phyloP scores from a whole-genome alignment of 2,113 vertebrate species.

The Columba janthina region DNA sequence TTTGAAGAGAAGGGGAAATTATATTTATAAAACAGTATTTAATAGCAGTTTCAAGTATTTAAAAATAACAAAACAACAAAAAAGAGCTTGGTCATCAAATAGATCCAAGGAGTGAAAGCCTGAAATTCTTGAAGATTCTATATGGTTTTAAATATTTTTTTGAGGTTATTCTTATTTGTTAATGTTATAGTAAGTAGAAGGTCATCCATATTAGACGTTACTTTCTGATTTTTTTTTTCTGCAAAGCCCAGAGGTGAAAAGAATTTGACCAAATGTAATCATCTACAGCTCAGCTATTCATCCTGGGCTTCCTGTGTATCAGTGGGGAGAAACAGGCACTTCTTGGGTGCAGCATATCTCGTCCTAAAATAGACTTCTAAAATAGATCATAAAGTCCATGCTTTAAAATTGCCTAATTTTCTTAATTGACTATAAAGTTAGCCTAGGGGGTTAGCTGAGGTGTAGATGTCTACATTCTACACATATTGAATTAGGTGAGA shows the following conservation, averaged over 20 bases:
- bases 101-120: neutral
- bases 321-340: neutral
- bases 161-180: neutral
- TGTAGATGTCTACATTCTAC: slow-evolving; percentile 13
- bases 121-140: neutral
- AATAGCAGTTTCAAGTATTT: neutral
- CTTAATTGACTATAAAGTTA: slow-evolving; percentile 20
- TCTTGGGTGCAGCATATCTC: neutral
- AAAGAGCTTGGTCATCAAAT: neutral
- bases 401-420: slow-evolving; percentile 31
- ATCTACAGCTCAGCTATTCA: neutral
- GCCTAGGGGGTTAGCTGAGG: slow-evolving; percentile 18
- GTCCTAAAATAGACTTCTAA: slow-evolving; percentile 26
- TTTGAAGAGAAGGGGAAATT: neutral
- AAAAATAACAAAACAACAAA: neutral
- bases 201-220: neutral
- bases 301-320: neutral
- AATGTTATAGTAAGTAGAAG: neutral
- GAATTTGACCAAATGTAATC: neutral
- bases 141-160: neutral
- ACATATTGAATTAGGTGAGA: slow-evolving; percentile 35
- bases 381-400: slow-evolving; percentile 11
- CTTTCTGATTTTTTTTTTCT: neutral
- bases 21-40: neutral
- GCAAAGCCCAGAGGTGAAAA: neutral